phyloP scores from a whole-genome alignment of 2,113 vertebrate genomes.

The Leucoraja erinaceus region DNA sequence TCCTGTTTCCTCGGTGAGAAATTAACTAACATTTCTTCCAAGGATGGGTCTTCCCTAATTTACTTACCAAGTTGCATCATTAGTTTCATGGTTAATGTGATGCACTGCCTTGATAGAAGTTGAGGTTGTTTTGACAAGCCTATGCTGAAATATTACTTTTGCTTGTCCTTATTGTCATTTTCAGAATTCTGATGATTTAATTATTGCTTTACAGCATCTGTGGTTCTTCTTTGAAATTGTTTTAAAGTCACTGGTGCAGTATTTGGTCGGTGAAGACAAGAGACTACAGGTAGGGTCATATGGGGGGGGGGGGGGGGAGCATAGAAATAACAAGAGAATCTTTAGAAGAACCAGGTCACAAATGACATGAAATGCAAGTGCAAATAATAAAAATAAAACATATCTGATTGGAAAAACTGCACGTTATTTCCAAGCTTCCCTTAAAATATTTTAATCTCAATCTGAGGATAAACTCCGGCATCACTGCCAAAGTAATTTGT shows the following conservation, averaged over 20 bases:
- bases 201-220: constrained; percentile 68
- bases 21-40: not conserved
- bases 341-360: not conserved
- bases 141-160: not conserved
- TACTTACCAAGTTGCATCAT: not conserved
- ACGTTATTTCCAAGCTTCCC: not conserved
- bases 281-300: constrained; percentile 67
- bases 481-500: not conserved
- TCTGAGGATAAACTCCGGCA: not conserved
- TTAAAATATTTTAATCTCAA: not conserved
- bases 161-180: not conserved
- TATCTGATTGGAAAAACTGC: not conserved
- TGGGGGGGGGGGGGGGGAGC: no score
- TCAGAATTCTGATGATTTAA: not conserved
- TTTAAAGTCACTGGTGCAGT: constrained; percentile 89
- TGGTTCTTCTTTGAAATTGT: constrained; percentile 96
- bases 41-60: not conserved
- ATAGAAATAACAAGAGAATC: not conserved
- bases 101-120: not conserved
- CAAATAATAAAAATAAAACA: not conserved
- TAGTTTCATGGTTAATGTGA: not conserved
- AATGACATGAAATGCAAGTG: no score
- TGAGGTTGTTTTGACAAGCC: not conserved
- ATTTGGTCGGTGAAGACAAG: constrained; percentile 76
- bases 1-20: not conserved